Conservation (phyloP, 2,113 vertebrate genomes). For the Tragelaphus strepsiceros region DNA sequence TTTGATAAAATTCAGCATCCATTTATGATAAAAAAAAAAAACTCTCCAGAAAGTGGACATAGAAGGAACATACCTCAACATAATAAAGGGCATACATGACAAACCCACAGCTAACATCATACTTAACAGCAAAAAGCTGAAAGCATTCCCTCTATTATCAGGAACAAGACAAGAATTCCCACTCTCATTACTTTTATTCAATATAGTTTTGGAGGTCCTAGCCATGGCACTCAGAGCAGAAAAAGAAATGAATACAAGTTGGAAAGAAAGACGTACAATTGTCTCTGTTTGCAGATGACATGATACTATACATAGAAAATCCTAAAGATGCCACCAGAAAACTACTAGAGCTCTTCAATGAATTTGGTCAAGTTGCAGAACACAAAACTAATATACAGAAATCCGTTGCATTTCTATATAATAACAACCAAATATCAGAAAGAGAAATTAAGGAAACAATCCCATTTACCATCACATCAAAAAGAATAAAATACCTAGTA, state of each 20-base stretch:
- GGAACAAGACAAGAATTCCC: background rate
- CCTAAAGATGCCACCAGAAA: background rate
- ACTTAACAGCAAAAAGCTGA: background rate
- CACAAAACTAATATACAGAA: background rate
- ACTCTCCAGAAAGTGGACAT: background rate
- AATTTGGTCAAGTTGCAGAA: background rate
- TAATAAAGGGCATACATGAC: background rate
- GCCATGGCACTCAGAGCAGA: background rate
- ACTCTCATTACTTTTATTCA: background rate
- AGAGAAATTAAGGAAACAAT: background rate
- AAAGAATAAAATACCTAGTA: background rate
- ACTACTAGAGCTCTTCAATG: background rate
- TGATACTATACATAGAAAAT: background rate
- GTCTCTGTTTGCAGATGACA: background rate
- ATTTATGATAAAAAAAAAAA: background rate
- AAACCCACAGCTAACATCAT: background rate
- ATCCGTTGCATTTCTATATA: background rate
- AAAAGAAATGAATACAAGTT: background rate
- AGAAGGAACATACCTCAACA: background rate
- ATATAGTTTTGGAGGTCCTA: background rate
- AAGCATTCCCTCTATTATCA: background rate
- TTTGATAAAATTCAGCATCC: background rate
- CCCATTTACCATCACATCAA: background rate
- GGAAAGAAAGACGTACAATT: background rate
- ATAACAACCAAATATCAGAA: background rate